Conservation (phyloP, 1,140 invertebrate genomes). For the Mylabris phalerata region DNA sequence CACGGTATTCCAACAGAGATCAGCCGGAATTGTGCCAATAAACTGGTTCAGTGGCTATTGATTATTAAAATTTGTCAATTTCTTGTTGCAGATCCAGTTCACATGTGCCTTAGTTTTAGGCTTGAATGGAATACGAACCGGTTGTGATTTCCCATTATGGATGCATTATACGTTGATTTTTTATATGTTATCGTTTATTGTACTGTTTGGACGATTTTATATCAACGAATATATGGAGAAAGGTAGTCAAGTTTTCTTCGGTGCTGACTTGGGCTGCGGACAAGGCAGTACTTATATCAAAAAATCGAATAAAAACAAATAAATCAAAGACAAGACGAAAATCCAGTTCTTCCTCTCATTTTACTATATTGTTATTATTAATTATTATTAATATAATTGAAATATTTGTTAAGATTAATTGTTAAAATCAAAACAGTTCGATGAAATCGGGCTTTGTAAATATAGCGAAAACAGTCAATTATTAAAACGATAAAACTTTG, state of each 20-base stretch:
- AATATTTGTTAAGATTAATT: too few relatives aligned
- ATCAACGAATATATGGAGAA: slow-evolving; percentile 66
- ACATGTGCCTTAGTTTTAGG: slow-evolving; percentile 76
- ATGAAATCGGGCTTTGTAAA: too few relatives aligned
- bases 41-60: too few relatives aligned
- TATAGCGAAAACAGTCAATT: too few relatives aligned
- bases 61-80: background rate
- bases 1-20: too few relatives aligned
- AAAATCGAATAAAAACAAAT: slow-evolving; percentile 9
- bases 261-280: slow-evolving; percentile 37
- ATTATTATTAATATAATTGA: too few relatives aligned
- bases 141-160: slow-evolving; percentile 87
- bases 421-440: too few relatives aligned
- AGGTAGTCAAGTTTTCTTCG: slow-evolving; percentile 37
- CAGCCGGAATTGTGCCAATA: too few relatives aligned
- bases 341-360: slow-evolving; percentile 15
- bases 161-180: slow-evolving; percentile 88
- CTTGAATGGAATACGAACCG: slow-evolving; percentile 70
- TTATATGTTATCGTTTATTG: slow-evolving; percentile 87
- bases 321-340: background rate
- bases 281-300: slow-evolving; percentile 34
- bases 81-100: slow-evolving; percentile 66
- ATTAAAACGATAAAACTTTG: too few relatives aligned
- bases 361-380: too few relatives aligned
- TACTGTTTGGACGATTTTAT: slow-evolving; percentile 90